Percentiles rank a stretch among this genome's conserved stretches.
Conservation (phyloP, 1,140 invertebrate species). For the Theocolax elegans region DNA sequence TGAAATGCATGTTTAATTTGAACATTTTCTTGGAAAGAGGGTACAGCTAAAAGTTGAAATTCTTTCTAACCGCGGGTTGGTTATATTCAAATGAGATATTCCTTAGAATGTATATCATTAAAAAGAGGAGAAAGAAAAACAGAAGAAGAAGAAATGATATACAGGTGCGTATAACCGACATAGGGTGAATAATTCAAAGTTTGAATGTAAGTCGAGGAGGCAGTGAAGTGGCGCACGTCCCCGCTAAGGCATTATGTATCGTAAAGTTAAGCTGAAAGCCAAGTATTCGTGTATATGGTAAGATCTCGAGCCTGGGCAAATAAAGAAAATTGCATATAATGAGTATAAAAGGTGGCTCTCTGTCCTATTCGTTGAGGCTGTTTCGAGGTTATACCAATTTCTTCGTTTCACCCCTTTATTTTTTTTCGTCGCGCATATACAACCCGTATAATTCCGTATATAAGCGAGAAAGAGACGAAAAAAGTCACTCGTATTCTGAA, state of each 20-base stretch:
- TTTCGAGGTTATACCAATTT: constrained; percentile 27
- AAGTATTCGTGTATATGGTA: background rate
- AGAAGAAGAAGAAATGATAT: background rate
- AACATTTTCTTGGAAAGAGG: too few relatives aligned
- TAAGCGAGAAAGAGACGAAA: background rate
- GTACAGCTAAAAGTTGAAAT: too few relatives aligned
- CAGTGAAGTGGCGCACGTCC: background rate
- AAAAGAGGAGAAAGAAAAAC: too few relatives aligned
- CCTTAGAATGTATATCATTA: too few relatives aligned
- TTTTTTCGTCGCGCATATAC: background rate
- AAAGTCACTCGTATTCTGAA: constrained; percentile 7
- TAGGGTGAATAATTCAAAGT: constrained; percentile 4
- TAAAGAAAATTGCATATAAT: constrained; percentile 36
- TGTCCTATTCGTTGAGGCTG: background rate
- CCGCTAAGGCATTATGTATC: background rate
- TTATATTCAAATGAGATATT: background rate
- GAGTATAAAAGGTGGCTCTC: constrained; percentile 23
- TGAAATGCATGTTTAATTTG: too few relatives aligned
- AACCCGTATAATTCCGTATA: too few relatives aligned
- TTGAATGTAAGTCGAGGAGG: constrained; percentile 6
- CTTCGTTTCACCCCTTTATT: background rate
- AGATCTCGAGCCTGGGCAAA: constrained; percentile 8
- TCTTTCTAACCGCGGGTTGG: background rate
- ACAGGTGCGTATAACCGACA: background rate
- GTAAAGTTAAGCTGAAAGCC: constrained; percentile 14